A percentile compares a stretch with the other conserved stretches of the same genome.
These are phyloP conservation scores for Agrilus planipennis DNA, from an alignment of 1,140 invertebrate genomes.

Conservation along the genomic window DNA sequence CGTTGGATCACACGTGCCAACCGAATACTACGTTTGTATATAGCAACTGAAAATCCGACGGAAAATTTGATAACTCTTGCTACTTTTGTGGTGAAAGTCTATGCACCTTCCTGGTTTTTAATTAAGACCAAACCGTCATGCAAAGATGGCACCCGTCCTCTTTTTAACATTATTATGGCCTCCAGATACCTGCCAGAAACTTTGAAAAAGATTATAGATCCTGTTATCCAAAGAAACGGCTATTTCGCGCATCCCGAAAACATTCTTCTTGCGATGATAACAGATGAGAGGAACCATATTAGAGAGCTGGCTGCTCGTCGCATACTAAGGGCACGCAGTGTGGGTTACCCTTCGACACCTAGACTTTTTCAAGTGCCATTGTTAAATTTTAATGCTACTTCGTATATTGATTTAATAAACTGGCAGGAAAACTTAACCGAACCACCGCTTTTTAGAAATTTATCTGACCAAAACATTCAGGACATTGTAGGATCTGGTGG, in stretches of 20 bases:
- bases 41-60: neutral
- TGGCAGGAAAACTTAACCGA: too few relatives aligned
- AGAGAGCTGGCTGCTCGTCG: slow-evolving; percentile 17
- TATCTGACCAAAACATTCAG: too few relatives aligned
- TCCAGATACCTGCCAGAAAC: slow-evolving; percentile 2
- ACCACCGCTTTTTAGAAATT: too few relatives aligned
- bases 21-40: slow-evolving; percentile 7
- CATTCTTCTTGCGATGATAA: slow-evolving; percentile 26
- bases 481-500: too few relatives aligned
- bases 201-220: slow-evolving; percentile 10
- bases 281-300: slow-evolving; percentile 20
- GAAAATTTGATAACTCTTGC: slow-evolving; percentile 10
- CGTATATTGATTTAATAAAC: too few relatives aligned
- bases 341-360: too few relatives aligned
- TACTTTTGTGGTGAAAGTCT: slow-evolving; percentile 12
- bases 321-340: slow-evolving; percentile 19
- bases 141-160: slow-evolving; percentile 5
- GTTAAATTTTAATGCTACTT: too few relatives aligned
- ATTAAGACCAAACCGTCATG: slow-evolving; percentile 15
- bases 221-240: slow-evolving; percentile 15
- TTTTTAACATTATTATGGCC: slow-evolving; percentile 5
- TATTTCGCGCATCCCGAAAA: slow-evolving; percentile 29
- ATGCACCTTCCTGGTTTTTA: slow-evolving; percentile 15
- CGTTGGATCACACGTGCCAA: slow-evolving; percentile 19
- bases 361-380: too few relatives aligned